Evolutionary conservation across 2,113 vertebrate species (phyloP).

Genomic region (Leucoraja erinaceus): DNA sequence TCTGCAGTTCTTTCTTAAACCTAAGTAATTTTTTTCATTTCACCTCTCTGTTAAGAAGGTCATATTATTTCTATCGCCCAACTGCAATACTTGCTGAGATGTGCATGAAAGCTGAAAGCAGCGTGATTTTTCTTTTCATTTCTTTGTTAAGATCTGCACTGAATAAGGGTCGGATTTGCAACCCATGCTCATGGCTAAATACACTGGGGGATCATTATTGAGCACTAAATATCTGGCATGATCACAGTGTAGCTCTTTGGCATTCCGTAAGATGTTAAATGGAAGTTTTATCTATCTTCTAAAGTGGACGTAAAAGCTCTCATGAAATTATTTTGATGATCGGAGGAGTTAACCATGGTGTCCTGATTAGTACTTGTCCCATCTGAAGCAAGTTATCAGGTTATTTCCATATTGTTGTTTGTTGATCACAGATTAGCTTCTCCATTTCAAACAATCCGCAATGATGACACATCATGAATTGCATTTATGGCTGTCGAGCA

Average conservation of each 20-base stretch:
- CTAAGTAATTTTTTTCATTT: not conserved
- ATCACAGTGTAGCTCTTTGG: not conserved
- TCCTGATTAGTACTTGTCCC: no score
- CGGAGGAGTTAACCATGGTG: no score
- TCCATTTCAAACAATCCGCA: no score
- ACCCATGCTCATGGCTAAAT: not conserved
- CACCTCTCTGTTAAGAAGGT: not conserved
- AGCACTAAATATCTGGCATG: not conserved
- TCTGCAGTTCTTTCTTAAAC: not conserved
- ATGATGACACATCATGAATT: not conserved
- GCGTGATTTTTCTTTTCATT: no score
- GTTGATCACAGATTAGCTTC: not conserved
- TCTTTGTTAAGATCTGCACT: not conserved
- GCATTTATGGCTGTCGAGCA: not conserved
- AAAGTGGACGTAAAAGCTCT: no score
- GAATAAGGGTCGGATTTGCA: not conserved
- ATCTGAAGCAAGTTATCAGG: no score
- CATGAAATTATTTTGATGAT: no score
- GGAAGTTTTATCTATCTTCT: no score
- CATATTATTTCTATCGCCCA: not conserved
- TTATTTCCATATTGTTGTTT: not conserved
- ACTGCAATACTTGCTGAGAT: not conserved
- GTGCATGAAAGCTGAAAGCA: not conserved
- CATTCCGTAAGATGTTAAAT: no score
- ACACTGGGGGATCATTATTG: not conserved